Base-by-base conservation (phyloP, 1,140 invertebrate genomes). In the Lethrus apterus region DNA sequence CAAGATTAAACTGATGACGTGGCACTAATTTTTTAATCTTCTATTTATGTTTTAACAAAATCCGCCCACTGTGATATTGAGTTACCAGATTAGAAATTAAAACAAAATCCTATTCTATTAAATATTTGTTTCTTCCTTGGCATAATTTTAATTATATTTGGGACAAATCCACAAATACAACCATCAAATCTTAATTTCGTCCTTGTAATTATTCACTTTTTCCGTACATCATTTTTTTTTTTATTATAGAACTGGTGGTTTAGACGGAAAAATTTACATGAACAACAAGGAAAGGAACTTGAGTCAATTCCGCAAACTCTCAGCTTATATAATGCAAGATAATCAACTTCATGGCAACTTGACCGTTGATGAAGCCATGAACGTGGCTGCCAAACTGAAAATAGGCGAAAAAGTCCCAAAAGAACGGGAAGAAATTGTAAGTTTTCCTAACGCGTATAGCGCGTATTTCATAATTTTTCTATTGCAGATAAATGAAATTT, bases 281-380 rank as follows among this genome's bases (percentile, higher is more conserved):
- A 94, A 94, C 63, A 89, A 87, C 0, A 76, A 81, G 51, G 86
- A 90, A 59, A 78, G 93, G 42, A 88, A 94, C 68, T 67, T 94
- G 48, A 84, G 89, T 45, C 79, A 82, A 50, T 98, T 96, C 70
- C 79, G 90, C 24, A 96, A 96, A 72, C 77, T 95, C 49, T 93
- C 91, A 0, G 92, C 89, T 59, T 98, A 97, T 70, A 97, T 97
- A 62, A 96, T 96, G 91, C 94, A 97, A 68, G 91, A 97, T 62
- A 96, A 97, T 73, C 89, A 96, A 65, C 76, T 98, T 4, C 86
- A 95, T 54, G 85, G 83, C 0, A 93, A 96, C 71, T 76, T 97
- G 34, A 92, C 89, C 0, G 93, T 97, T 0, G 81, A 86, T 51
- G 93, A 98, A 71, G 84, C 92, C 2, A 93, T 97, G 89, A 81